A percentile compares a stretch with the other conserved stretches of the same genome.
These are phyloP conservation scores for Calephelis nemesis DNA, from an alignment of 1,140 invertebrate genomes.

Conservation along the genomic window DNA sequence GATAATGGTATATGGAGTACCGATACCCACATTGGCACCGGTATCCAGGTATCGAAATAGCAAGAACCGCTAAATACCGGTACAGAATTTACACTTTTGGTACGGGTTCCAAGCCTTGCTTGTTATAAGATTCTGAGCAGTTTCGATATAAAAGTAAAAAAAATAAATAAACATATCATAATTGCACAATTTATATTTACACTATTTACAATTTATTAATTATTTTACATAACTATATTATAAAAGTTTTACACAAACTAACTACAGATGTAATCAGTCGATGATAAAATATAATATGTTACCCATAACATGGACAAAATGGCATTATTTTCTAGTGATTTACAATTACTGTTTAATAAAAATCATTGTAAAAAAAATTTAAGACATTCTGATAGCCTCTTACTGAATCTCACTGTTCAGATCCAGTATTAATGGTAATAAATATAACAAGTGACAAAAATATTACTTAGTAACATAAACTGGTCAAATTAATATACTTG, in stretches of 20 bases:
- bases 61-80: too few species aligned
- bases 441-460: too few species aligned
- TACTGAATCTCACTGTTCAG: not conserved
- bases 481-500: too few species aligned
- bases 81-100: too few species aligned
- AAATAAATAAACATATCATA: not conserved
- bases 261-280: slow-evolving; percentile 14
- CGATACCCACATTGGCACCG: too few species aligned
- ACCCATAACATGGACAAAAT: slow-evolving; percentile 14
- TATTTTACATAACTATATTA: slow-evolving; percentile 12
- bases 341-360: not conserved
- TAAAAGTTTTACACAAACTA: slow-evolving; percentile 12
- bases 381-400: not conserved
- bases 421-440: too few species aligned
- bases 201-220: slow-evolving; percentile 5
- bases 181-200: slow-evolving; percentile 17
- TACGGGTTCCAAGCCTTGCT: too few species aligned
- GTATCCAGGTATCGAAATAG: too few species aligned
- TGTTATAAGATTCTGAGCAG: too few species aligned
- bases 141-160: not conserved
- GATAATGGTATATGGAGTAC: too few species aligned
- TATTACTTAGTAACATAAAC: too few species aligned
- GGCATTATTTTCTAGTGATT: slow-evolving; percentile 8
- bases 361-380: not conserved
- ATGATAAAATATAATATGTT: slow-evolving; percentile 14